Conservation (phyloP, 2,888 invertebrate species). For the Hartigia nigra region DNA sequence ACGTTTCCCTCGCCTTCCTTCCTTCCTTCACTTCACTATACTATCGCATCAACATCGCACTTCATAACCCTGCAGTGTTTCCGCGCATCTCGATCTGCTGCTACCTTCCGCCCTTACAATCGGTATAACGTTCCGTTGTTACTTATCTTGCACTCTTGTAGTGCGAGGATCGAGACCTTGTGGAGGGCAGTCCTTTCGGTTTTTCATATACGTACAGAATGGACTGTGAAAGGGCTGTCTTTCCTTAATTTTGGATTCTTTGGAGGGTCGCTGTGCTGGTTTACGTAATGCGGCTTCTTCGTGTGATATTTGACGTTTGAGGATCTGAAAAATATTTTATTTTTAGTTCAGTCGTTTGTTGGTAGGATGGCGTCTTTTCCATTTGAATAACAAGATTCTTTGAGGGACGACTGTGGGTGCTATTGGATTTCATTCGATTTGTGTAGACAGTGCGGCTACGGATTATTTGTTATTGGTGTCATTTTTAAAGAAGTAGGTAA, state of each 20-base stretch:
- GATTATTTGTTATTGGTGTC: neutral
- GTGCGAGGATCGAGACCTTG: neutral
- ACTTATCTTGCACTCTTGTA: neutral
- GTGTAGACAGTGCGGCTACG: neutral
- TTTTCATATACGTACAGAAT: neutral
- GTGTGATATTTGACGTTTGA: neutral
- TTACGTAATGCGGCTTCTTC: neutral
- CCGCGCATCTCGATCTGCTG: conserved; percentile 52
- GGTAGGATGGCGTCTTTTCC: neutral
- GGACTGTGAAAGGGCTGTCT: neutral
- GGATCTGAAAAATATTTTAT: neutral
- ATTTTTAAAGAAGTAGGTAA: too few relatives aligned
- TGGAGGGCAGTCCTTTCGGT: neutral
- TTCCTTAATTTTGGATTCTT: neutral
- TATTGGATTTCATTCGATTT: neutral
- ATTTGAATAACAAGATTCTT: neutral
- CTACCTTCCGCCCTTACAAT: conserved; percentile 32
- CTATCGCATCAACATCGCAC: conserved; percentile 60
- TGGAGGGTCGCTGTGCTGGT: neutral
- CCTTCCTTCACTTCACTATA: conserved; percentile 37
- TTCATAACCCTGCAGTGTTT: conserved; percentile 59
- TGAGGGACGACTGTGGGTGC: neutral
- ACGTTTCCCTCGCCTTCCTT: conserved; percentile 38
- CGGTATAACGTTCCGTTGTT: neutral
- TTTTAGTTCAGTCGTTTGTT: neutral